phyloP scores from a whole-genome alignment of 2,797 vertebrate species.

The Phoeniculus purpureus region DNA sequence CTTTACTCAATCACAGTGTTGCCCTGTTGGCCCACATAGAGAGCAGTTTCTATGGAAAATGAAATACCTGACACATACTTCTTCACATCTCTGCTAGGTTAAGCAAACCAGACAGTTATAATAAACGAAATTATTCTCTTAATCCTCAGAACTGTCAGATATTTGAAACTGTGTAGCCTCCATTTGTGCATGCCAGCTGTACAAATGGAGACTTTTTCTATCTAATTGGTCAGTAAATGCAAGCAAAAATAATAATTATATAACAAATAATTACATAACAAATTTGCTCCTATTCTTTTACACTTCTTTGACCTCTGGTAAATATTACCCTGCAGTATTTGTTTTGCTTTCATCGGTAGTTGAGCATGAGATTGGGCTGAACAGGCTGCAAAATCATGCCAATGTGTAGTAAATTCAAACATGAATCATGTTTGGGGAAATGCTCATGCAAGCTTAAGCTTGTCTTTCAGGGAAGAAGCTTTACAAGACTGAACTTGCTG shows the following conservation, averaged over 20 bases:
- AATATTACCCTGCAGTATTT: not conserved
- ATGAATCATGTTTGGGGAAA: slow-evolving; percentile 27
- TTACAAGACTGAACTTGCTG: slow-evolving; percentile 25
- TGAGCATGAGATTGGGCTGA: not conserved
- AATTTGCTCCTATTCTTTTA: not conserved
- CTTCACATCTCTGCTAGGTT: not conserved
- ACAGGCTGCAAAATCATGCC: slow-evolving; percentile 4
- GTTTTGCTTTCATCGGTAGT: not conserved
- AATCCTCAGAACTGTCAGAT: not conserved
- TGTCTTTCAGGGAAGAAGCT: slow-evolving; percentile 19
- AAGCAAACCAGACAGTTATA: not conserved
- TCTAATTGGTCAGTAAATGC: not conserved
- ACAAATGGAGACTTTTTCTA: not conserved
- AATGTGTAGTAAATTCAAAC: slow-evolving; percentile 41
- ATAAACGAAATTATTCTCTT: slow-evolving; percentile 11
- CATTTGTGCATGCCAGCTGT: not conserved
- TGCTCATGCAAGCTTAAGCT: slow-evolving; percentile 29
- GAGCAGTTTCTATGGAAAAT: not conserved
- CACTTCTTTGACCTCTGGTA: not conserved
- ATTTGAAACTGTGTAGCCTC: not conserved
- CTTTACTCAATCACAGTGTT: not conserved
- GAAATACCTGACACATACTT: not conserved
- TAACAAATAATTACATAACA: not conserved
- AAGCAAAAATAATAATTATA: not conserved
- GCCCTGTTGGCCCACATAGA: not conserved